A percentile compares a stretch with the other conserved stretches of the same genome.
Evolutionary conservation across 2,113 vertebrate species (phyloP).

Genomic region (Cettia cetti): DNA sequence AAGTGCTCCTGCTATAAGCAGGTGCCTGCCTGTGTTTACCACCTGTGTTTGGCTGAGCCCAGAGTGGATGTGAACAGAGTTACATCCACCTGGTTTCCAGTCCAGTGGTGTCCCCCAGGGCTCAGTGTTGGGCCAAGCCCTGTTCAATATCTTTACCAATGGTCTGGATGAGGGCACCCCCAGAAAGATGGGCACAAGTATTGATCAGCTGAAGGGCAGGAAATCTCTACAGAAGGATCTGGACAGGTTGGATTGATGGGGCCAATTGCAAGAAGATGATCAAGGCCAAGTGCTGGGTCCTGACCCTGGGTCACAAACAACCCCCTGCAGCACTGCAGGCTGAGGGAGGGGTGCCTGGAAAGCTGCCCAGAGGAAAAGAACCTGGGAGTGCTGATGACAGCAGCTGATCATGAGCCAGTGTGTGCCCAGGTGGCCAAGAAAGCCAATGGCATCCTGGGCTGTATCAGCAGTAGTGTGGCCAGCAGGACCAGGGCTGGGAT

Average conservation of each 20-base stretch:
- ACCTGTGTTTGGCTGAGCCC: not conserved
- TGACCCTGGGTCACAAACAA: not conserved
- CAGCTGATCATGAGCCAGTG: rapidly evolving
- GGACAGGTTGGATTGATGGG: not conserved
- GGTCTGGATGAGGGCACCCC: too few relatives aligned
- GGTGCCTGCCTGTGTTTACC: not conserved
- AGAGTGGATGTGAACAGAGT: rapidly evolving
- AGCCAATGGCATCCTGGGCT: not conserved
- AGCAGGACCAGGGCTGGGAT: not conserved
- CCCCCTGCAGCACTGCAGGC: not conserved
- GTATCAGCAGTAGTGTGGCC: rapidly evolving
- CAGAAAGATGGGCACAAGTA: rapidly evolving
- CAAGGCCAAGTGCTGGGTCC: not conserved
- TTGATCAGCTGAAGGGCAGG: not conserved
- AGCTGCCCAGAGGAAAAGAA: not conserved
- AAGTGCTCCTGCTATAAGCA: not conserved
- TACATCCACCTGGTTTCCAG: not conserved
- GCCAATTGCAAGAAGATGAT: not conserved
- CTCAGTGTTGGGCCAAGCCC: not conserved
- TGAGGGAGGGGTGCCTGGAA: not conserved
- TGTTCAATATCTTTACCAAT: not conserved
- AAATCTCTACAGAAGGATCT: not conserved
- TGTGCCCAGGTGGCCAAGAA: not conserved
- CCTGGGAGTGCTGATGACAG: too few relatives aligned
- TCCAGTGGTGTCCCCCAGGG: not conserved